A percentile compares a stretch with the other conserved stretches of the same genome.
phyloP scores from a whole-genome alignment of 2,888 invertebrate genomes.

The Nomada ruficornis region DNA sequence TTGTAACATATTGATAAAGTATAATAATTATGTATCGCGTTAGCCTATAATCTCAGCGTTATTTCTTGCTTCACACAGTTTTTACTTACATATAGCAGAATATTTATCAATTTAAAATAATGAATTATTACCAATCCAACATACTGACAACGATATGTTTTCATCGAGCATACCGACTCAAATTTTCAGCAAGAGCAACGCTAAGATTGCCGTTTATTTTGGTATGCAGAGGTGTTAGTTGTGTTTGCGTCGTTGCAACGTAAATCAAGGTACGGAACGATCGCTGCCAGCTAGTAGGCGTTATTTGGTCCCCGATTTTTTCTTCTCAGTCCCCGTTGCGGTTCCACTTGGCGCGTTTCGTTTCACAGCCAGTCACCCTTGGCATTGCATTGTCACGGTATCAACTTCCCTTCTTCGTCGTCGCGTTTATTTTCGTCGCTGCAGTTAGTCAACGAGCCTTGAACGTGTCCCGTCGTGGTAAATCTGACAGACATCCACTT shows the following conservation, averaged over 20 bases:
- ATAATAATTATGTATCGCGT: no score
- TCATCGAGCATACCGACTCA: no score
- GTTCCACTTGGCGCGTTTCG: conserved; percentile 22
- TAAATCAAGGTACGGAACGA: conserved; percentile 7
- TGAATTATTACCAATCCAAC: no score
- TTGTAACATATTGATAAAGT: no score
- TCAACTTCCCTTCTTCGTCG: conserved; percentile 1
- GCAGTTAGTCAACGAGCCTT: conserved; percentile 1
- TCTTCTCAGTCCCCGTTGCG: neutral
- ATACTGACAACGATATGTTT: no score
- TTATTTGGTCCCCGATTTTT: conserved; percentile 3
- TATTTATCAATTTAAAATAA: no score
- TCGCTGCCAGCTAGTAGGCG: conserved; percentile 1
- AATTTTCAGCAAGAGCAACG: neutral
- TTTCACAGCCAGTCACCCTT: conserved; percentile 37
- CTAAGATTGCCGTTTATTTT: neutral
- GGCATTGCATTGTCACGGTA: conserved; percentile 34
- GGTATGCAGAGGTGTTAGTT: neutral
- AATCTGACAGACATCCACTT: neutral
- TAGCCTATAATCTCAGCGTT: no score
- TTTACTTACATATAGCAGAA: no score
- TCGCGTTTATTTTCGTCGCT: neutral
- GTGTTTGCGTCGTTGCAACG: neutral
- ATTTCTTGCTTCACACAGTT: no score
- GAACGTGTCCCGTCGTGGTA: neutral